A percentile compares a stretch with the other conserved stretches of the same genome.
Conservation (phyloP, 2,888 invertebrate genomes). For the Drosophila phalerata region DNA sequence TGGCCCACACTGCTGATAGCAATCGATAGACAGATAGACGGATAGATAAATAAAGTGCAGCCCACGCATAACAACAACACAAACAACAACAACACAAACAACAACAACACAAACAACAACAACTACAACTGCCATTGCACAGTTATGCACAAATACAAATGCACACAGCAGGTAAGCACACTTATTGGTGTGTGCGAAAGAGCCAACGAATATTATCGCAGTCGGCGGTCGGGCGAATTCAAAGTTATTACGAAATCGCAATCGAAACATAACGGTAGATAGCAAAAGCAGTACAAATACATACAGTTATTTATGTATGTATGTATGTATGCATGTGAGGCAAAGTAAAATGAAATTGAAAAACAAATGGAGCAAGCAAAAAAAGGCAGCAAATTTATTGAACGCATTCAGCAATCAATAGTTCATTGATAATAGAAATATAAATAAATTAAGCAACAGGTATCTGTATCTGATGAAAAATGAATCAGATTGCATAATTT, state of each 20-base stretch:
- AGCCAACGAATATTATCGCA: conserved; percentile 68
- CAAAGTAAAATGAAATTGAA: conserved; percentile 52
- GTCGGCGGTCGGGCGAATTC: conserved; percentile 61
- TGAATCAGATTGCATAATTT: conserved; percentile 4
- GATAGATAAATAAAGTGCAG: conserved; percentile 55
- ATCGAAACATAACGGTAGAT: conserved; percentile 79
- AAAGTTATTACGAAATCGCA: conserved; percentile 78
- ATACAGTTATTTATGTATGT: conserved; percentile 3
- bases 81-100: too few species aligned
- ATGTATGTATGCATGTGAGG: conserved; percentile 7
- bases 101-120: too few species aligned
- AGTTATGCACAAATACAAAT: conserved; percentile 46
- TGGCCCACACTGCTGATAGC: conserved; percentile 36
- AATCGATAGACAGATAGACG: conserved; percentile 54
- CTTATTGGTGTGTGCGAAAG: conserved; percentile 41
- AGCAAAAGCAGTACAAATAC: conserved; percentile 55
- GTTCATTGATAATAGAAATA: conserved; percentile 8
- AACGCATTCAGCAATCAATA: conserved; percentile 20
- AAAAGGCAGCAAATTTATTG: conserved; percentile 25
- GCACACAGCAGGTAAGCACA: conserved; percentile 21
- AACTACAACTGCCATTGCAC: conserved; percentile 44
- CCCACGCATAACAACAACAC: conserved; percentile 62
- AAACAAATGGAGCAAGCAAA: conserved; percentile 35
- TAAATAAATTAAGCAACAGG: conserved; percentile 10
- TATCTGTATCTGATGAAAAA: conserved; percentile 1